A percentile compares a stretch with the other conserved stretches of the same genome.
phyloP scores from a whole-genome alignment of 92 coral and sea anemone species.

The Umimayanthus kanabou region DNA sequence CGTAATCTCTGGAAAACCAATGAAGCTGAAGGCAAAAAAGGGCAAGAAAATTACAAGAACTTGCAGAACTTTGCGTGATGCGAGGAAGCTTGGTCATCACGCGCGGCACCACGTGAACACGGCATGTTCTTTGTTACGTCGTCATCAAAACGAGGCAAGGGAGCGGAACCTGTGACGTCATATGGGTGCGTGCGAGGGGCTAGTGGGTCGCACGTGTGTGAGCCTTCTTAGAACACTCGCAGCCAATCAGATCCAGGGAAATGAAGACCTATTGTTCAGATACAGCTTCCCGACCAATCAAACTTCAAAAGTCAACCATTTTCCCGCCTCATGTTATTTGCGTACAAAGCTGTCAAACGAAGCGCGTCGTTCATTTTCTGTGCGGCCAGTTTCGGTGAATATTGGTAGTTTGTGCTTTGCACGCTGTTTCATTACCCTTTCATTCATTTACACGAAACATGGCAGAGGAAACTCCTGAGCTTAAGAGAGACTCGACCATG shows the following conservation, averaged over 20 bases:
- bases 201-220: slow-evolving; percentile 1
- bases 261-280: background rate
- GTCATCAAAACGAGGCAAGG: background rate
- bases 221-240: background rate
- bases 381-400: slow-evolving; percentile 51
- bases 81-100: background rate
- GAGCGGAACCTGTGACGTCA: background rate
- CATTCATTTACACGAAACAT: slow-evolving; percentile 45
- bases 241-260: background rate
- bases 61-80: background rate
- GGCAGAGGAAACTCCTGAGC: slow-evolving; percentile 92
- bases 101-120: background rate
- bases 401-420: slow-evolving; percentile 27
- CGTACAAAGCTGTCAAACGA: slow-evolving; percentile 44
- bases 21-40: too few relatives aligned
- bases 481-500: slow-evolving; percentile 92
- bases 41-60: too few relatives aligned
- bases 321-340: slow-evolving; percentile 82
- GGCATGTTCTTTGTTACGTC: background rate
- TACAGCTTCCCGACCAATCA: slow-evolving; percentile 23
- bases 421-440: slow-evolving; percentile 19
- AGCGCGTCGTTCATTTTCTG: slow-evolving; percentile 67
- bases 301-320: slow-evolving; percentile 23
- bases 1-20: too few relatives aligned
- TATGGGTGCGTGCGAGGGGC: slow-evolving; percentile 26